A percentile compares a stretch with the other conserved stretches of the same genome.
phyloP scores from a whole-genome alignment of 2,888 invertebrate species.

The Platynereis dumerilii region DNA sequence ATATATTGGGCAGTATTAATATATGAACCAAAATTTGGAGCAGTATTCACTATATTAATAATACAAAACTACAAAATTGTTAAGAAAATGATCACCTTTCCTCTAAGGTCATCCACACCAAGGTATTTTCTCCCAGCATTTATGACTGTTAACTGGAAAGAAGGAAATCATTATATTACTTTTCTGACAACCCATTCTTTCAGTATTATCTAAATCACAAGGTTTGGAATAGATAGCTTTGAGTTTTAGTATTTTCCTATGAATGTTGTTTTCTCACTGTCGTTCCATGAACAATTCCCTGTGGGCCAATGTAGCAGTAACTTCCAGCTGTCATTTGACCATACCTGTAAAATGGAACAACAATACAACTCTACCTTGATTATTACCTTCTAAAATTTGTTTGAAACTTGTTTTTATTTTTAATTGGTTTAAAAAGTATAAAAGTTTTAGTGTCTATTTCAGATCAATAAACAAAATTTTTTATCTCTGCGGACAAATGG shows the following conservation, averaged over 20 bases:
- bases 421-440: background rate
- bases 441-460: background rate
- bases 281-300: slow-evolving; percentile 73
- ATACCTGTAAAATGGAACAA: slow-evolving; percentile 62
- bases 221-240: too few species aligned
- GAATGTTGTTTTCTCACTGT: too few species aligned
- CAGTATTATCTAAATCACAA: background rate
- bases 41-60: too few species aligned
- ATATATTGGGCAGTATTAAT: too few species aligned
- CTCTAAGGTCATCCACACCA: slow-evolving; percentile 64
- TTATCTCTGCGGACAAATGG: too few species aligned
- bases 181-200: background rate
- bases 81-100: too few species aligned
- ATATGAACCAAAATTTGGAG: too few species aligned
- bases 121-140: slow-evolving; percentile 70
- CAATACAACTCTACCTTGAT: background rate
- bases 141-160: slow-evolving; percentile 69
- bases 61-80: too few species aligned
- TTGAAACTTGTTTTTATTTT: background rate
- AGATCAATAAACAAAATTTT: background rate
- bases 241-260: too few species aligned
- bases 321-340: slow-evolving; percentile 74
- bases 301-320: slow-evolving; percentile 72
- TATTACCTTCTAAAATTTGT: background rate
- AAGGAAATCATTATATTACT: too few species aligned